phyloP scores from a whole-genome alignment of 2,888 invertebrate species.

The Sinhomidia bicolor region DNA sequence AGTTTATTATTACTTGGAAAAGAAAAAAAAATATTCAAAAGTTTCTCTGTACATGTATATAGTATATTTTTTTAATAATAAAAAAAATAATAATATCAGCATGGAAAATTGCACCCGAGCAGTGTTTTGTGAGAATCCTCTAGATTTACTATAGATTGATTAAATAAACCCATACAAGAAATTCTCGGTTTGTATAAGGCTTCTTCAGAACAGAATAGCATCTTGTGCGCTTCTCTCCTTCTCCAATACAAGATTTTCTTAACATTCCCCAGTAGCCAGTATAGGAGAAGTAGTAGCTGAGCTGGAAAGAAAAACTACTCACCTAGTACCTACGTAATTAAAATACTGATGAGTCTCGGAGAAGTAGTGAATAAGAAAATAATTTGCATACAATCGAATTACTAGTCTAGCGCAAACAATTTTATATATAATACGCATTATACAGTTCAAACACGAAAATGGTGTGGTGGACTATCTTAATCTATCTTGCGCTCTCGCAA shows the following conservation, averaged over 20 bases:
- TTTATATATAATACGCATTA: not conserved
- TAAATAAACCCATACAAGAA: not conserved
- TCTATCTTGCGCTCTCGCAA: not conserved
- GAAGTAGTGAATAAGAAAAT: too few species aligned
- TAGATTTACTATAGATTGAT: not conserved
- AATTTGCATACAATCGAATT: not conserved
- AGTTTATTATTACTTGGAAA: too few species aligned
- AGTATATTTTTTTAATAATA: too few species aligned
- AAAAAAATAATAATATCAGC: too few species aligned
- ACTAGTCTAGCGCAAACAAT: not conserved
- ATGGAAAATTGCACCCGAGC: too few species aligned
- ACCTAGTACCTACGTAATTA: not conserved
- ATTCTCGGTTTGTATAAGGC: not conserved
- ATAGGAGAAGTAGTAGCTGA: too few species aligned
- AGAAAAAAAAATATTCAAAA: too few species aligned
- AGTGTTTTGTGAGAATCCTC: too few species aligned
- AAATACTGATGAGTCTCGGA: not conserved
- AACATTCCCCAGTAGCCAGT: not conserved
- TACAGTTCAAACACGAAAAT: not conserved
- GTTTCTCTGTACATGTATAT: too few species aligned
- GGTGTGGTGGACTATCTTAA: not conserved
- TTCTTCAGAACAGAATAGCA: too few species aligned
- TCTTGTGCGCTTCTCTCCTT: not conserved
- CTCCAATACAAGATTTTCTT: too few species aligned
- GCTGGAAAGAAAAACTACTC: too few species aligned